Conservation (phyloP, 37 sponge, comb jelly and placozoan genomes). For the Oopsacas minuta region DNA sequence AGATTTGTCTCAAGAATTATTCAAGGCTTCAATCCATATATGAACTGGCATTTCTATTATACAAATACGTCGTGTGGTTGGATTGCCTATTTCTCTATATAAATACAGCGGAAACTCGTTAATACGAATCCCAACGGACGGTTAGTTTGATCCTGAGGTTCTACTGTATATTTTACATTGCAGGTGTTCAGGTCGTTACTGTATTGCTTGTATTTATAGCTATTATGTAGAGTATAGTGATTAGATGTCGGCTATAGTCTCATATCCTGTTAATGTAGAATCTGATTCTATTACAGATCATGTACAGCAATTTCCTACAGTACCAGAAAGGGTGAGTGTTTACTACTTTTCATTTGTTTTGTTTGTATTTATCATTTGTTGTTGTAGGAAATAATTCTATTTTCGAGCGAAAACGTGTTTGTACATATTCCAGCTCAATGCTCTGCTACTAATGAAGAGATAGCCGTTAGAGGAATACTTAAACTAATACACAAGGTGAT, state of each 20-base stretch:
- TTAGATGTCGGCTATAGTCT: neutral
- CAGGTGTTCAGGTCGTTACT: no score
- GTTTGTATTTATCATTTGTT: neutral
- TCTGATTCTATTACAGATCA: neutral
- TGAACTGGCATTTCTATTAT: no score
- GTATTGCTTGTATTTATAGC: no score
- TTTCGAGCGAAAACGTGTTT: neutral
- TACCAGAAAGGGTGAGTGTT: neutral
- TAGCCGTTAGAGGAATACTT: neutral
- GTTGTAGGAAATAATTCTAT: neutral
- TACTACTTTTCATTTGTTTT: neutral
- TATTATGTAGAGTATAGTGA: neutral
- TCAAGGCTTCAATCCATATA: no score
- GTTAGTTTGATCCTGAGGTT: no score
- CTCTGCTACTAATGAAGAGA: slow-evolving; percentile 16
- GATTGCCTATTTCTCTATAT: no score
- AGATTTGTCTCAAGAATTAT: no score
- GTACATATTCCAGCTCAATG: neutral
- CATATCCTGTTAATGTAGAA: neutral
- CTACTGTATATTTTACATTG: no score
- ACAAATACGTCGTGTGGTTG: no score
- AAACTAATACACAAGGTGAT: neutral
- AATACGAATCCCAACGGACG: no score
- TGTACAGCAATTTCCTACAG: neutral
- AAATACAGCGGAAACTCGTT: no score